Conservation (phyloP, 2,113 vertebrate genomes). For the Percopsis transmontana region DNA sequence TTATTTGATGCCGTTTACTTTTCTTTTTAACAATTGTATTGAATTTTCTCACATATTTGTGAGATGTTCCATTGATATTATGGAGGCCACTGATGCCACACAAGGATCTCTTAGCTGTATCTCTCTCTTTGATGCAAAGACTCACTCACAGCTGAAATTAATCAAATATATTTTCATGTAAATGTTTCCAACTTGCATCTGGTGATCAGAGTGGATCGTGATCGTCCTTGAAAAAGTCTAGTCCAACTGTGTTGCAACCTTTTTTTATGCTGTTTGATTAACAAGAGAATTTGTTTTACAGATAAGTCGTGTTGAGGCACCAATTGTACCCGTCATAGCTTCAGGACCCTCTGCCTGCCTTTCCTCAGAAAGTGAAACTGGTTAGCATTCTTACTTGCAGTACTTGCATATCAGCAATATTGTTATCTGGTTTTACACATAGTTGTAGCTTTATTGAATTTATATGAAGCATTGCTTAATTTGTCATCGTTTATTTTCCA, state of each 20-base stretch:
- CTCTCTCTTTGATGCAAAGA: no score
- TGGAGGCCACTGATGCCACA: no score
- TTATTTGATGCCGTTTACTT: neutral
- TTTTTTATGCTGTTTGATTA: neutral
- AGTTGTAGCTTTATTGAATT: neutral
- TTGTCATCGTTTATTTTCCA: slow-evolving; percentile 11
- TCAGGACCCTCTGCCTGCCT: slow-evolving; percentile 49
- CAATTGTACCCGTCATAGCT: slow-evolving; percentile 40
- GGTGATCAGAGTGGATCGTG: no score
- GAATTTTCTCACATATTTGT: no score
- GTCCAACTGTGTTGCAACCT: no score
- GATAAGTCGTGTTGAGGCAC: slow-evolving; percentile 53
- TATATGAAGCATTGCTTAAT: neutral
- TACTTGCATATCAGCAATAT: neutral
- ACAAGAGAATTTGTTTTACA: slow-evolving; percentile 20
- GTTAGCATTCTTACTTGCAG: slow-evolving; percentile 33
- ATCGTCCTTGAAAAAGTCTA: no score
- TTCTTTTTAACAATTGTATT: no score
- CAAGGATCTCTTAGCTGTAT: no score
- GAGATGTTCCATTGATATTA: no score
- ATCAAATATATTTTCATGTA: no score
- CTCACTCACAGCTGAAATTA: no score
- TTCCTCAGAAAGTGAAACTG: slow-evolving; percentile 53
- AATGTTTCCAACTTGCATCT: no score
- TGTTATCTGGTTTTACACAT: neutral